Conservation (phyloP, 2,888 invertebrate species). For the Cheilosia impressa region DNA sequence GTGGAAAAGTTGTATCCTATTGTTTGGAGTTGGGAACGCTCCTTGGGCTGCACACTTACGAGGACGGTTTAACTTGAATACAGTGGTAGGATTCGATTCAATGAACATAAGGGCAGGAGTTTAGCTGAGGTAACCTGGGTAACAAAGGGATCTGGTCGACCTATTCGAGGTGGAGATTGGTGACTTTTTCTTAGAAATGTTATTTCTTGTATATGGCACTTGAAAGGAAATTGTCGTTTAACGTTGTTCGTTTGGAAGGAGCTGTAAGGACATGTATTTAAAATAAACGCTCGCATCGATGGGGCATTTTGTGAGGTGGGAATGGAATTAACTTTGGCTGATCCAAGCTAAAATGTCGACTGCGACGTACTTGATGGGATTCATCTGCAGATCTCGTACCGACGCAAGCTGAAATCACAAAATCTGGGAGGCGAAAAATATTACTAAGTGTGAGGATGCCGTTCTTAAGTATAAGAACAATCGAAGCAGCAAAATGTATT, state of each 20-base stretch:
- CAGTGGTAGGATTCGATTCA: conserved; percentile 57
- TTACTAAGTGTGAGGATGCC: no score
- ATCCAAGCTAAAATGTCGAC: no score
- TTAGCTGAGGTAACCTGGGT: conserved; percentile 23
- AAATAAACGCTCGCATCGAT: no score
- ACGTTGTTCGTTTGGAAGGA: not conserved
- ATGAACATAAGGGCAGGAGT: conserved; percentile 56
- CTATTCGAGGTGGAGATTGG: conserved; percentile 10
- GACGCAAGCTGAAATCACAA: no score
- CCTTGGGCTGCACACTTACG: conserved; percentile 47
- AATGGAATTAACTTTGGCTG: no score
- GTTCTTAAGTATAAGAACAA: no score
- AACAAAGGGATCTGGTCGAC: conserved; percentile 32
- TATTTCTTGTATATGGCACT: conserved; percentile 13
- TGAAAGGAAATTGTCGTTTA: conserved; percentile 1
- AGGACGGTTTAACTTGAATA: conserved; percentile 40
- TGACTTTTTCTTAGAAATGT: conserved; percentile 1
- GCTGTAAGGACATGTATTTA: not conserved
- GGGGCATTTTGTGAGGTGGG: no score
- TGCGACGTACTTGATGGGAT: no score
- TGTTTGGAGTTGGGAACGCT: conserved; percentile 58
- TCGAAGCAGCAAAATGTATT: no score
- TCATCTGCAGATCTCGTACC: no score
- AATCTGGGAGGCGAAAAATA: no score
- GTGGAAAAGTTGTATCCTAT: conserved; percentile 58